These are phyloP conservation scores for Pitta sordida DNA, from an alignment of 2,113 vertebrate genomes.

Conservation along the genomic window DNA sequence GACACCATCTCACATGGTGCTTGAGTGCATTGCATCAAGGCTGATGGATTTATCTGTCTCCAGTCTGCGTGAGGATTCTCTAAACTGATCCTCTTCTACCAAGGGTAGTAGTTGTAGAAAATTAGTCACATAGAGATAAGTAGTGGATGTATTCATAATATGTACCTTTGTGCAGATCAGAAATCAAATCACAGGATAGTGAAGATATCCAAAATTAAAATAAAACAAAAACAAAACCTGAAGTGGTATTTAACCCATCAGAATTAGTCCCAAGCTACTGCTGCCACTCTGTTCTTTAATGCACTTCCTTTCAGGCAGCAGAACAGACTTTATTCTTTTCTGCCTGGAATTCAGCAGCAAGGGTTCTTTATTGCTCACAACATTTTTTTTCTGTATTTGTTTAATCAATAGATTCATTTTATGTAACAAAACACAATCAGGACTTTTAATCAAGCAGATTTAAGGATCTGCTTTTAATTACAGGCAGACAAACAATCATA, in stretches of 20 bases:
- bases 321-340: background rate
- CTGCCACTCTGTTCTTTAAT: background rate
- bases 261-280: background rate
- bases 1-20: background rate
- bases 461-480: background rate
- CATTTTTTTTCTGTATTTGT: background rate
- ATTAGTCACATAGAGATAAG: background rate
- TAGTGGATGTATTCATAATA: background rate
- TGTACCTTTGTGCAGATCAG: background rate
- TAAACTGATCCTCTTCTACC: background rate
- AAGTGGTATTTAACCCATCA: background rate
- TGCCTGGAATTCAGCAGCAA: background rate
- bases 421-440: background rate
- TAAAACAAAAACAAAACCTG: background rate
- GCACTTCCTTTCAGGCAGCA: background rate
- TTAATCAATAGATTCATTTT: background rate
- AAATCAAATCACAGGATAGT: background rate
- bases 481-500: background rate
- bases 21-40: rapidly evolving
- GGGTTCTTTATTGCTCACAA: background rate
- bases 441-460: background rate
- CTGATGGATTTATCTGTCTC: background rate
- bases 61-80: background rate
- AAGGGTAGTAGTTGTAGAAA: background rate
- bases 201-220: background rate